phyloP scores from a whole-genome alignment of 1,140 invertebrate genomes.

The Lethocerus indicus region DNA sequence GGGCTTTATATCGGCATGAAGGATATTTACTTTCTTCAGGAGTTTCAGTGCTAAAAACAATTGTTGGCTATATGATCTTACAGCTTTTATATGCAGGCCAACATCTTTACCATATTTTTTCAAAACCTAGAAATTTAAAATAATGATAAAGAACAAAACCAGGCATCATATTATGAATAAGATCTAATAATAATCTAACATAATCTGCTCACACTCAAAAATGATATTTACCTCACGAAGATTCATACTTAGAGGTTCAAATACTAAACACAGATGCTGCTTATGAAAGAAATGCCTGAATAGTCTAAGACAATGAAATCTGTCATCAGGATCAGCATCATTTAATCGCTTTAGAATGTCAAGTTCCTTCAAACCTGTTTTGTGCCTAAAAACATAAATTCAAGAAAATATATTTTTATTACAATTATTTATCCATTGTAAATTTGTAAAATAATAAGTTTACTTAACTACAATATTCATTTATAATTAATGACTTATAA shows the following conservation, averaged over 20 bases:
- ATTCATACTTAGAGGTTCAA: slow-evolving; percentile 93
- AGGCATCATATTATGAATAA: too few species aligned
- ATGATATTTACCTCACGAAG: slow-evolving; percentile 56
- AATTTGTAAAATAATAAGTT: background rate
- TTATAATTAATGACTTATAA: background rate
- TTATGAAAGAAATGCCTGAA: slow-evolving; percentile 91
- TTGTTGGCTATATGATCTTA: slow-evolving; percentile 94
- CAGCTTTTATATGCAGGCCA: slow-evolving; percentile 93
- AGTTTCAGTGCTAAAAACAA: slow-evolving; percentile 86
- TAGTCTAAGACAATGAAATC: slow-evolving; percentile 89
- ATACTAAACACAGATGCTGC: slow-evolving; percentile 95
- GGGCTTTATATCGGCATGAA: slow-evolving; percentile 99
- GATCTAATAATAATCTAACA: too few species aligned
- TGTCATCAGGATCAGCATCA: slow-evolving; percentile 93
- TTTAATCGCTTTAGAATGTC: slow-evolving; percentile 91
- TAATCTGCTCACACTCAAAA: too few species aligned
- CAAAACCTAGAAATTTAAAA: slow-evolving; percentile 42
- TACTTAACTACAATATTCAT: background rate
- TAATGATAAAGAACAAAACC: too few species aligned
- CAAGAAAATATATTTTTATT: slow-evolving; percentile 9
- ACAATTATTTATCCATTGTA: background rate
- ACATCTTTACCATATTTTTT: slow-evolving; percentile 98
- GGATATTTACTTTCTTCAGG: slow-evolving; percentile 86
- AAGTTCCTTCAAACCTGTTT: slow-evolving; percentile 91
- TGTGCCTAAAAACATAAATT: slow-evolving; percentile 55